Percentiles rank a stretch among this genome's conserved stretches.
These are phyloP conservation scores for Cetonia aurata DNA, from an alignment of 2,888 invertebrate genomes.

Conservation along the genomic window DNA sequence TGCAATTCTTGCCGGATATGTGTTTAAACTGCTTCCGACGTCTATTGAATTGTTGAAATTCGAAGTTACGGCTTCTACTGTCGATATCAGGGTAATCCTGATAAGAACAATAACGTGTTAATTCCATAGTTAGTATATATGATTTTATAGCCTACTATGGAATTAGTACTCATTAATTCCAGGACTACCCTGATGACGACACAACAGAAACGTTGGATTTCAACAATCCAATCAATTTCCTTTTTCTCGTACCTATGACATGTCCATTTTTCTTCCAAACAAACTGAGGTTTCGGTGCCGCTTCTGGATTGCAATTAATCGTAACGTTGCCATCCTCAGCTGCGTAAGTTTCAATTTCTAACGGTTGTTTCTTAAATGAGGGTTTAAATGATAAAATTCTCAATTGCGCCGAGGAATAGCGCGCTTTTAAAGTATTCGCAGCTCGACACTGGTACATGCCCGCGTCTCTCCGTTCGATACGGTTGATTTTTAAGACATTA, in stretches of 20 bases:
- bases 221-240: too few species aligned
- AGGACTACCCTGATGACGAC: too few species aligned
- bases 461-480: slow-evolving; percentile 82
- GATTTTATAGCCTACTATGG: too few species aligned
- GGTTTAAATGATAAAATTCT: slow-evolving; percentile 87
- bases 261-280: slow-evolving; percentile 92
- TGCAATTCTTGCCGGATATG: too few species aligned
- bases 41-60: too few species aligned
- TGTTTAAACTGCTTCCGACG: too few species aligned
- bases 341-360: slow-evolving; percentile 92
- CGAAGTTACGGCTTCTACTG: too few species aligned
- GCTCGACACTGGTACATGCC: slow-evolving; percentile 97
- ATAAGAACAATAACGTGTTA: too few species aligned
- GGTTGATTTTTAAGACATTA: slow-evolving; percentile 83
- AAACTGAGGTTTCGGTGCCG: slow-evolving; percentile 90
- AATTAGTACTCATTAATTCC: too few species aligned
- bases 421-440: slow-evolving; percentile 85
- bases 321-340: slow-evolving; percentile 93
- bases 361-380: slow-evolving; percentile 88
- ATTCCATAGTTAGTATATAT: too few species aligned
- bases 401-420: slow-evolving; percentile 90
- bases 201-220: too few species aligned
- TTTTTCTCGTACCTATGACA: slow-evolving; percentile 68
- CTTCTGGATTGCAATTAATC: slow-evolving; percentile 92
- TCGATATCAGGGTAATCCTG: too few species aligned